Evolutionary conservation across 2,113 vertebrate genomes (phyloP), one percentile per base, ranked within the genome.

Genomic region (Cololabis saira): DNA sequence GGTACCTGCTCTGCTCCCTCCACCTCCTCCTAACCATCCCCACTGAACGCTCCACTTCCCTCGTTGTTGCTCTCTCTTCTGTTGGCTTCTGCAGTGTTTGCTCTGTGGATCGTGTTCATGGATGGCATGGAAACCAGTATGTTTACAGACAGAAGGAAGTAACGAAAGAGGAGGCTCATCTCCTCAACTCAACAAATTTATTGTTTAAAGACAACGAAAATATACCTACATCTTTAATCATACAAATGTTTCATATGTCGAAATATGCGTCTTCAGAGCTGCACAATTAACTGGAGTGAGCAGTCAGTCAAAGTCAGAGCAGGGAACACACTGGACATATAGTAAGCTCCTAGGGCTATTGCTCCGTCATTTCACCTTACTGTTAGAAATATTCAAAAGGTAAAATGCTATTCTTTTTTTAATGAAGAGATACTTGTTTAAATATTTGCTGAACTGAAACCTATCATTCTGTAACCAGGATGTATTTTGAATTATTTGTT

Each of bases 41-140:
- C 30, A 30, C 30, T 30, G 30, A 59, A 40, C 15, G 21, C 71
- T 72, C n/a, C 44, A 72, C 66, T 64, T 61, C 61, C 56, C 4
- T 17, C 48, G 60, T 72, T 82, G 67, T 82, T 65, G 3, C 12
- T 10, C 63, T 65, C 76, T 63, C 67, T 80, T 80, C 72, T 73
- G 49, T 71, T 57, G 57, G 60, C 61, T 59, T 65, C 70, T 74
- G 52, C 40, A 85, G 74, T 91, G 88, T 92, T 91, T 89, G 87
- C 80, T 61, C 81, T 83, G 83, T 62, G 70, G 79, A 77, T 63
- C 52, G 45, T 55, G 74, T 55, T 83, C 60, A 67, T 62, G 61
- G 83, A 89, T 81, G 81, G 61, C 85, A 89, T 89, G 87, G 89
- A 84, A 90, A 92, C 89, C 66, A 67, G 21, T 24, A 44, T 90